phyloP scores from a whole-genome alignment of 2,113 vertebrate species.

The Deroptyus accipitrinus region DNA sequence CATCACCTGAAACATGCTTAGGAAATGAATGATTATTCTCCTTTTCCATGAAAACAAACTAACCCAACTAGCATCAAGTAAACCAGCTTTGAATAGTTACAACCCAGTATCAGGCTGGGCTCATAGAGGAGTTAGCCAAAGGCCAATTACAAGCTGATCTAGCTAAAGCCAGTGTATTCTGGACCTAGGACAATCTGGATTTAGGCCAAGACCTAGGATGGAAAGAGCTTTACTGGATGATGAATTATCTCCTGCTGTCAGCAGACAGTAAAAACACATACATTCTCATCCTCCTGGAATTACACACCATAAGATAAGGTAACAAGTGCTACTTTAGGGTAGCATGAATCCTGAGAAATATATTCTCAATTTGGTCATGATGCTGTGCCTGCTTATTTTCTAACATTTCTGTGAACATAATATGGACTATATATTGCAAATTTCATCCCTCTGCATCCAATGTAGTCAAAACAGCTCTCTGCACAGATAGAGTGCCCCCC shows the following conservation, averaged over 20 bases:
- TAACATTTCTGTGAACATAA: not conserved
- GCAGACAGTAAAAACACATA: constrained; percentile 12
- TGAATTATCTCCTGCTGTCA: constrained; percentile 57
- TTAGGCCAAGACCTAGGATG: constrained; percentile 51
- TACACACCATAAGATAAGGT: not conserved
- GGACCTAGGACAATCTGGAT: constrained; percentile 55
- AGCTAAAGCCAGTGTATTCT: constrained; percentile 59
- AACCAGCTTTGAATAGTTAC: not conserved
- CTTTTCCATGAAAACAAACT: not conserved
- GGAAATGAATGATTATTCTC: not conserved
- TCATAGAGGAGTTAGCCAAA: constrained; percentile 59
- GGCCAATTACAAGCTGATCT: constrained; percentile 64
- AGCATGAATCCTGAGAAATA: not conserved
- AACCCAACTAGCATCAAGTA: not conserved
- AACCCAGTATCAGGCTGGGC: constrained; percentile 10
- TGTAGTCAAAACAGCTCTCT: not conserved
- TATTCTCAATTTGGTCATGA: not conserved
- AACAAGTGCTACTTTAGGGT: not conserved
- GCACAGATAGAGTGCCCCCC: not conserved
- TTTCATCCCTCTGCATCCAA: not conserved
- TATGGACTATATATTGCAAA: not conserved
- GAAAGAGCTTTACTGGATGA: constrained; percentile 66
- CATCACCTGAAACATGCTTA: not conserved
- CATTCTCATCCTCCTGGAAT: constrained; percentile 10
- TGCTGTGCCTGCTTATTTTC: not conserved